Evolutionary conservation across 2,888 invertebrate genomes (phyloP).

Genomic region (Agonum fuliginosum): DNA sequence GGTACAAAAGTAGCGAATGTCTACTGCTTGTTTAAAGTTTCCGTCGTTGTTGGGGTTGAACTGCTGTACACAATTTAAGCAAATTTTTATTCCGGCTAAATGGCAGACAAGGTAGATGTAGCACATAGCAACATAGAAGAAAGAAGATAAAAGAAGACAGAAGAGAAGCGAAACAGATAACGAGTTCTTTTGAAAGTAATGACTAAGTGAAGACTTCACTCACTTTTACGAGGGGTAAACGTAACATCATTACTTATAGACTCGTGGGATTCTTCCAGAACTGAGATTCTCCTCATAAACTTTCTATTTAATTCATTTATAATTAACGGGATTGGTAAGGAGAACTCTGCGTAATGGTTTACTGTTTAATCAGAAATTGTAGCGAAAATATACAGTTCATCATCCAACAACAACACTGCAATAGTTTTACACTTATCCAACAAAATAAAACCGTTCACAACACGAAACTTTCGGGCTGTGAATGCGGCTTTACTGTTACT

Average conservation of each 20-base stretch:
- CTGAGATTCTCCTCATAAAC: constrained; percentile 35
- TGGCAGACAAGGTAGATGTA: constrained; percentile 3
- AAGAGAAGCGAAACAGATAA: constrained; percentile 37
- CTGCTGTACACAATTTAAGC: background rate
- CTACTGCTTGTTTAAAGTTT: too few species aligned
- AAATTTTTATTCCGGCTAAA: constrained; percentile 1
- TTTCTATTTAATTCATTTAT: constrained; percentile 43
- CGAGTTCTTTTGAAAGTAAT: constrained; percentile 39
- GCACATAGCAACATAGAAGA: background rate
- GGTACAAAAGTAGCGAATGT: too few species aligned
- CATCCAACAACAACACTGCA: too few species aligned
- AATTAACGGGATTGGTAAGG: constrained; percentile 11
- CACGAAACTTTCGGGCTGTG: too few species aligned
- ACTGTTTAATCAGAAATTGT: constrained; percentile 2
- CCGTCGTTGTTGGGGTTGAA: too few species aligned
- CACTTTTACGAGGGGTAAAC: constrained; percentile 30
- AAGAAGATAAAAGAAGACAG: constrained; percentile 11
- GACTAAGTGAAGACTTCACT: constrained; percentile 37
- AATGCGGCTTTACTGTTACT: too few species aligned
- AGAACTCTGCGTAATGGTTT: too few species aligned
- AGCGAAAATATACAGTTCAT: too few species aligned
- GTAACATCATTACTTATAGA: constrained; percentile 41
- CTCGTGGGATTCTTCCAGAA: constrained; percentile 31
- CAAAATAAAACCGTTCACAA: too few species aligned
- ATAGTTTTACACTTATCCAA: too few species aligned